Evolutionary conservation across 2,888 invertebrate genomes (phyloP), one percentile per base, ranked within the genome.

Genomic region (Chloroclysta siterata): DNA sequence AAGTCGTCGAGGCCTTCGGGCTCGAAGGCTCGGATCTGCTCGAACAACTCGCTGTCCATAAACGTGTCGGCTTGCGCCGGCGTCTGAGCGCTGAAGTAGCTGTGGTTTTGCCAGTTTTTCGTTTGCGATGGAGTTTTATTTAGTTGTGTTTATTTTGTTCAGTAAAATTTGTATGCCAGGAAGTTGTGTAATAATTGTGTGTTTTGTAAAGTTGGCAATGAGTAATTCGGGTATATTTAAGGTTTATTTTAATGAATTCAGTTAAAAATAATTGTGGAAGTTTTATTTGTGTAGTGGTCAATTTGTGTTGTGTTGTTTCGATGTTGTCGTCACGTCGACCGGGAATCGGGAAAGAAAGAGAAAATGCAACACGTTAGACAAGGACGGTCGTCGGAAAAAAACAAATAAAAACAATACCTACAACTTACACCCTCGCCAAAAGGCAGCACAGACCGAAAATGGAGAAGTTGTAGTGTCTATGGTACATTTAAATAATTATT

Each of bases 301-400:
- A 29, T 8, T 36, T 15, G 2, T 8, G 14, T 41, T 62, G 39
- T 54, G 53, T 58, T 11, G 50, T 46, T 70, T 55, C 66, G 62
- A 63, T 56, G 66, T 72, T 73, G 74, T 71, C 74, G 59, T 58
- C 80, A 73, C 77, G 60, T 67, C 68, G 69, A 69, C 68, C 73
- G 65, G 70, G 76, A 41, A 91, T 91, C 90, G 90, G 91, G 87
- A 90, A 90, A 90, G 82, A 85, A 83, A 90, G 80, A 88, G 90
- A 93, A 93, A 92, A 93, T 93, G 93, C 93, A 93, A 93, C 93
- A 93, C 92, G 75, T 93, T 89, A 93, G 76, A 73, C 48, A 51
- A 69, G 72, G 83, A 85, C 88, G 90, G 89, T 88, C 89, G 86
- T 85, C 15, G 36, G 36, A 11, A 11, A 51, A n/a, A 68, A 64